Evolutionary conservation across 2,888 invertebrate genomes (phyloP), one percentile per base, ranked within the genome.

Genomic region (Cryptus armator): DNA sequence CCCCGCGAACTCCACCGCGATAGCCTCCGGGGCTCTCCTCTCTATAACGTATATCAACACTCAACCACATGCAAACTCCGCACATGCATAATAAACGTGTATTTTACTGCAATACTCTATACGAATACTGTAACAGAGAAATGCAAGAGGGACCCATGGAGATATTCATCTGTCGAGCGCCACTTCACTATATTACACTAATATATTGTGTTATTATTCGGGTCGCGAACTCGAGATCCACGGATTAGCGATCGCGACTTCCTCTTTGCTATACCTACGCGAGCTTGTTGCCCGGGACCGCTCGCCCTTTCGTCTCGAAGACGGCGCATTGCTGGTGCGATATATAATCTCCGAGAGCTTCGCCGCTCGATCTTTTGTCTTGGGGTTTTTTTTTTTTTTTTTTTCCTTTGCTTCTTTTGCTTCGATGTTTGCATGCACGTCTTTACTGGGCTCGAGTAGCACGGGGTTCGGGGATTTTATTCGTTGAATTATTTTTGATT

Each of bases 161-260:
- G 89, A 88, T 89, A 88, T 86, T 86, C 86, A 89, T 88, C 88
- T 87, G 85, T 84, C 81, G 83, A 86, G 85, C 84, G 83, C 77
- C 85, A 86, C 86, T 88, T 87, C 86, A 86, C 88, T 87, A 87
- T 88, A 89, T 89, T 89, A 88, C 89, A 89, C 86, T 88, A 89
- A 89, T 89, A 88, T 89, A 89, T 88, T 88, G 89, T 88, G 87
- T 89, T 88, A 88, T 89, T 89, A 89, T 89, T 88, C 89, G 87
- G 89, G 89, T 89, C 89, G 85, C 84, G 88, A 89, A 88, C 89
- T 84, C 82, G 56, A 89, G 89, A 89, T 89, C 83, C 75, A 71
- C 79, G 78, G 89, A 89, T 89, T 88, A 87, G 86, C 85, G 85
- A 86, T 87, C 85, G 77, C 79, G 79, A 75, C 70, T 80, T 67